Evolutionary conservation across 2,888 invertebrate species (phyloP), one percentile per base, ranked within the genome.

Genomic region (Hermaeophaga mercurialis): DNA sequence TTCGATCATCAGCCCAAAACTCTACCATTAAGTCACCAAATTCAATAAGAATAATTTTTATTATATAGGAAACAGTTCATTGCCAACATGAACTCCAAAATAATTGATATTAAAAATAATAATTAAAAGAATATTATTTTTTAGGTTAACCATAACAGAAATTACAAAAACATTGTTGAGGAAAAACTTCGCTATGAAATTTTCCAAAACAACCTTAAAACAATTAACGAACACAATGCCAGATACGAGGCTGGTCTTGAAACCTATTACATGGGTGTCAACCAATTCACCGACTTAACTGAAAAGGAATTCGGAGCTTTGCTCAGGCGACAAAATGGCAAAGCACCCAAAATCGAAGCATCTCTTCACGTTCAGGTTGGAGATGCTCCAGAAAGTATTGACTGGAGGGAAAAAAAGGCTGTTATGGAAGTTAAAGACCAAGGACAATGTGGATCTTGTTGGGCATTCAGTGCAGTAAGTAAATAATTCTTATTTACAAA

Each of bases 381-480:
- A 7, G 3, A n/a, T 34, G 14, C 22, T 11, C 43, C 43, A 9
- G 15, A 12, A 0, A 15, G 8, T 9, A 17, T 82, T 3, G 82
- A 84, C 68, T 84, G 83, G 83, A 76, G 82, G 54, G 60, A 70
- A 1, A 66, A 79, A 56, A 82, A 82, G 7, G 80, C 80, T 46
- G 82, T 84, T 3, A 82, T 83, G 1, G 77, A 78, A 0, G 78
- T 82, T 5, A 82, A 82, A 66, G 73, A 82, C 62, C 82, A 84
- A 73, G 80, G 81, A 8, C 75, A 79, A 12, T 86, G 85, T 73
- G 85, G 85, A 5, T 83, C 83, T 1, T 87, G 86, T 71, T 87
- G 86, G 85, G 80, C 85, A 2, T 87, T 86, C 74, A 83, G 84
- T 68, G 73, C 84, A 6, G 80, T 82, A 75, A 79, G 79, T 54